Conservation (phyloP, 2,888 invertebrate genomes). For the Standfussiana lucernea region DNA sequence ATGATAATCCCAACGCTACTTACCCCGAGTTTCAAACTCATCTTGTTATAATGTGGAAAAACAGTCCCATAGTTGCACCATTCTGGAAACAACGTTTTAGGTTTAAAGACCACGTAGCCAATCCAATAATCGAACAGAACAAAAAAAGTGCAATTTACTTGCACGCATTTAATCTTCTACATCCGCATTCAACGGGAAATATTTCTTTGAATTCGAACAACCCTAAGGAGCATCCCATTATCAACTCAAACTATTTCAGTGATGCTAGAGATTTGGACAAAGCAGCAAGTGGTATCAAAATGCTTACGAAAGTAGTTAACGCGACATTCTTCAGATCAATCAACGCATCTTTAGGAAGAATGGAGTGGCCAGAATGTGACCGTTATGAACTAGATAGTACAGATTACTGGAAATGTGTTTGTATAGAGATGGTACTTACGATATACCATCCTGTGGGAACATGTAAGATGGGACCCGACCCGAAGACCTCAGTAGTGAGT, state of each 20-base stretch:
- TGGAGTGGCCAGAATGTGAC: slow-evolving; percentile 74
- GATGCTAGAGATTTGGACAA: slow-evolving; percentile 88
- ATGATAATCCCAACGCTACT: slow-evolving; percentile 71
- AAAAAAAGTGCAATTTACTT: slow-evolving; percentile 76
- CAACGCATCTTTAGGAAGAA: slow-evolving; percentile 68
- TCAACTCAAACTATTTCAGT: slow-evolving; percentile 85
- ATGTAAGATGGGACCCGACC: slow-evolving; percentile 89
- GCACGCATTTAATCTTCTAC: slow-evolving; percentile 79
- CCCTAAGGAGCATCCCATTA: slow-evolving; percentile 85
- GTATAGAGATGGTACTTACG: slow-evolving; percentile 83
- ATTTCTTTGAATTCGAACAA: slow-evolving; percentile 90
- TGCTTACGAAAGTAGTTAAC: slow-evolving; percentile 73
- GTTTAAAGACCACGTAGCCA: slow-evolving; percentile 67
- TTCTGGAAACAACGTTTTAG: slow-evolving; percentile 20
- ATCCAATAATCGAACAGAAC: slow-evolving; percentile 69
- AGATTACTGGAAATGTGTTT: slow-evolving; percentile 78
- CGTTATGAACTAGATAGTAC: slow-evolving; percentile 69
- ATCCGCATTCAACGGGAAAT: slow-evolving; percentile 89
- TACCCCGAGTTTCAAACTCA: slow-evolving; percentile 79
- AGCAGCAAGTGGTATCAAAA: slow-evolving; percentile 74
- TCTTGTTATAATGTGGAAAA: slow-evolving; percentile 74
- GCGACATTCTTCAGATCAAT: slow-evolving; percentile 45
- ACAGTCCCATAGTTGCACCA: slow-evolving; percentile 59
- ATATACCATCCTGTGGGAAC: slow-evolving; percentile 94
- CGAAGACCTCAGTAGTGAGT: slow-evolving; percentile 81